Evolutionary conservation across 2,797 vertebrate genomes (phyloP).

Genomic region (Sebastes reedi): DNA sequence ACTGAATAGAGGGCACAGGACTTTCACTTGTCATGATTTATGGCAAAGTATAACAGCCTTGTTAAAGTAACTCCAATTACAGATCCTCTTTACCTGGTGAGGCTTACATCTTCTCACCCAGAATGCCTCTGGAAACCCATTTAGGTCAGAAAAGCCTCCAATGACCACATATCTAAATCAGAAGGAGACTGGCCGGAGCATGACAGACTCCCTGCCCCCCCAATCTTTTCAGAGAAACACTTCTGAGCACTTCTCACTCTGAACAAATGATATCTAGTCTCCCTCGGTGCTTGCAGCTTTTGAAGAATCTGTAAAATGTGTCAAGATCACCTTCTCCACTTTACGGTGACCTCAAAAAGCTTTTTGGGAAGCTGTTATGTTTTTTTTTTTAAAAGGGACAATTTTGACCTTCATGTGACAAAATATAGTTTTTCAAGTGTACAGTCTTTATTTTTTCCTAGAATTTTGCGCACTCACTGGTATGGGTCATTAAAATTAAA

Average conservation of each 20-base stretch:
- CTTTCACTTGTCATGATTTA: slow-evolving; percentile 70
- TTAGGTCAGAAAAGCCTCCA: slow-evolving; percentile 63
- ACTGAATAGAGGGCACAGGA: slow-evolving; percentile 62
- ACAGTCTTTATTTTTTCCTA: neutral
- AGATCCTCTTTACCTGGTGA: slow-evolving; percentile 57
- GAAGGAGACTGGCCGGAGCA: slow-evolving; percentile 15
- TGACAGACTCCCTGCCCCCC: slow-evolving; percentile 24
- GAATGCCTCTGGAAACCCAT: slow-evolving; percentile 55
- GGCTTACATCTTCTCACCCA: slow-evolving; percentile 29
- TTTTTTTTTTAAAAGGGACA: neutral
- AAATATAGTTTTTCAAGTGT: neutral
- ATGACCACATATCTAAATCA: slow-evolving; percentile 59
- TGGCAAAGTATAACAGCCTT: slow-evolving; percentile 68
- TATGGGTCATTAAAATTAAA: slow-evolving; percentile 23
- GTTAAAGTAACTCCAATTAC: slow-evolving; percentile 73
- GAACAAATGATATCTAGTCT: slow-evolving; percentile 50
- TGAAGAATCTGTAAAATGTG: slow-evolving; percentile 52
- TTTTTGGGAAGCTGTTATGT: slow-evolving; percentile 32
- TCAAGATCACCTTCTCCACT: slow-evolving; percentile 53
- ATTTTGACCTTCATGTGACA: slow-evolving; percentile 44
- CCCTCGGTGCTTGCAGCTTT: slow-evolving; percentile 30
- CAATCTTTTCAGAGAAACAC: slow-evolving; percentile 17
- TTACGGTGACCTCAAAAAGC: slow-evolving; percentile 53
- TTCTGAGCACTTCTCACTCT: slow-evolving; percentile 43
- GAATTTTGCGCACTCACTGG: neutral